Evolutionary conservation across 2,888 invertebrate species (phyloP).

Genomic region (Mechanitis messenoides): DNA sequence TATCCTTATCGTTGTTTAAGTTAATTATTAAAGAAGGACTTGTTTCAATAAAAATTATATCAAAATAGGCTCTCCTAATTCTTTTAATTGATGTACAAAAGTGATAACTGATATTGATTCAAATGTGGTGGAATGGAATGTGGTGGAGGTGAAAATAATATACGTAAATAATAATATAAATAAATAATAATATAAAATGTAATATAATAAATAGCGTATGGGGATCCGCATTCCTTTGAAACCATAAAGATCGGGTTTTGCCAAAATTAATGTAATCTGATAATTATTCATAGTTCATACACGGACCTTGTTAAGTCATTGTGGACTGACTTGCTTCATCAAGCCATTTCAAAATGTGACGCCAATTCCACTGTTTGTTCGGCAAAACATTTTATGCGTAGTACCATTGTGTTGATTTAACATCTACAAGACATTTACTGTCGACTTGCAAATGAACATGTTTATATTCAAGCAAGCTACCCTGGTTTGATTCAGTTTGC

Average conservation of each 20-base stretch:
- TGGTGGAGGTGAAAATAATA: too few species aligned
- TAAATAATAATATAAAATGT: slow-evolving; percentile 12
- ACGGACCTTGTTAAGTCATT: slow-evolving; percentile 24
- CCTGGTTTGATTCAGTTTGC: slow-evolving; percentile 1
- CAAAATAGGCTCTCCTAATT: too few species aligned
- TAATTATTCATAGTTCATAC: slow-evolving; percentile 29
- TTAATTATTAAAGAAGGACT: too few species aligned
- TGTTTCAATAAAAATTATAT: too few species aligned
- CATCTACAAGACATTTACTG: background rate
- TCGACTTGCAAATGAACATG: background rate
- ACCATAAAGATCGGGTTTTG: slow-evolving; percentile 31
- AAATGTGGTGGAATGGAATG: too few species aligned
- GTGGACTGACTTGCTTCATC: slow-evolving; percentile 25
- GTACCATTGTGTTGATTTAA: background rate
- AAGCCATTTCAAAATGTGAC: slow-evolving; percentile 15
- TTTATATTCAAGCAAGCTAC: slow-evolving; percentile 3
- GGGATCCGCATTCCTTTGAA: slow-evolving; percentile 33
- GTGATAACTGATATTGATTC: too few species aligned
- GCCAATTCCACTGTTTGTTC: slow-evolving; percentile 18
- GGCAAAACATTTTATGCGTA: background rate
- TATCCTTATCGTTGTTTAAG: too few species aligned
- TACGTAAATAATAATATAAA: too few species aligned
- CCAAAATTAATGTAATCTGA: slow-evolving; percentile 26
- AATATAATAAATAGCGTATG: slow-evolving; percentile 7
- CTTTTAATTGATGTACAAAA: too few species aligned